Evolutionary conservation across 2,113 vertebrate genomes (phyloP).

Genomic region (Odontesthes bonariensis): DNA sequence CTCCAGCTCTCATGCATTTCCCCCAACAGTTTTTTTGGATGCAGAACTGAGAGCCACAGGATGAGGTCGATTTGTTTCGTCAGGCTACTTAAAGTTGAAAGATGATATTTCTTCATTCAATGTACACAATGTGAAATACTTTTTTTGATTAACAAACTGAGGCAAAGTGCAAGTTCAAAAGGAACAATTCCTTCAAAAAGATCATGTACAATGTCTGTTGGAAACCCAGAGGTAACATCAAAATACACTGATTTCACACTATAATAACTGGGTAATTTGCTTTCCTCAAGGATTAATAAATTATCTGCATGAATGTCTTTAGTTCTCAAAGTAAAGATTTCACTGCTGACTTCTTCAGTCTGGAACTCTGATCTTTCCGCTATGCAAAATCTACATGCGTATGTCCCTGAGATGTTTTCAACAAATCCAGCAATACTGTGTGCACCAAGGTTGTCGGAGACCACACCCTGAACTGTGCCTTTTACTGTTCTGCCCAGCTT

Average conservation of each 20-base stretch:
- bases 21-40: too few species aligned
- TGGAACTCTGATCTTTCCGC: conserved; percentile 15
- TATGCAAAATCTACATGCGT: too few species aligned
- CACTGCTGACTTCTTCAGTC: conserved; percentile 17
- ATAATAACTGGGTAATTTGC: too few species aligned
- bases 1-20: too few species aligned
- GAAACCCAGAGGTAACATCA: conserved; percentile 21
- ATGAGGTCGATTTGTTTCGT: conserved; percentile 45
- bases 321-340: conserved; percentile 25
- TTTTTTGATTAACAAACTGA: conserved; percentile 11
- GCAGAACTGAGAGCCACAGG: too few species aligned
- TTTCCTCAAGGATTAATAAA: neutral
- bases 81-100: conserved; percentile 45
- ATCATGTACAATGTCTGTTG: conserved; percentile 38
- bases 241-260: conserved; percentile 10
- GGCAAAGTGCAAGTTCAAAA: conserved; percentile 43
- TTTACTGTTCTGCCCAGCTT: too few species aligned
- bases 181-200: conserved; percentile 12
- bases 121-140: conserved; percentile 26
- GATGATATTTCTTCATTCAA: conserved; percentile 46
- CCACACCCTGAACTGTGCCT: too few species aligned
- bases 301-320: conserved; percentile 26
- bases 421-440: too few species aligned
- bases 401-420: neutral
- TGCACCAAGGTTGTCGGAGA: too few species aligned